Evolutionary conservation across 2,113 vertebrate species (phyloP).

Genomic region (Callipepla squamata): DNA sequence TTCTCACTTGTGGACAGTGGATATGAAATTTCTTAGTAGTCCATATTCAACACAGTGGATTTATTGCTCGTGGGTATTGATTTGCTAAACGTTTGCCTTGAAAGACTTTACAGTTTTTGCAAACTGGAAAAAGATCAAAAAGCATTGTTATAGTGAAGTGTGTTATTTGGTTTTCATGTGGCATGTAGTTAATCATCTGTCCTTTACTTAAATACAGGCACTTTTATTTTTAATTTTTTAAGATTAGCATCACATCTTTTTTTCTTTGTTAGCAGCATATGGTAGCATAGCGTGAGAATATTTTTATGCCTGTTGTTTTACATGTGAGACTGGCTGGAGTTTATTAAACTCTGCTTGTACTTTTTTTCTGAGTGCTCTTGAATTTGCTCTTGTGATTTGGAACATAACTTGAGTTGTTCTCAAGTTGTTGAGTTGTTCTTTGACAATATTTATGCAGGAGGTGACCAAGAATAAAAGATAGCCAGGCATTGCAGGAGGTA

Average conservation of each 20-base stretch:
- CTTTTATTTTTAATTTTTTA: not conserved
- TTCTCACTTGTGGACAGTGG: not conserved
- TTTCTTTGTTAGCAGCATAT: not conserved
- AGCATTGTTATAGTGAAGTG: not conserved
- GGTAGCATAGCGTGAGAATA: not conserved
- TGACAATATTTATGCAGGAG: not conserved
- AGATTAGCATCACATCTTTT: not conserved
- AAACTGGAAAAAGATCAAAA: not conserved
- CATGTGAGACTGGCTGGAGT: not conserved
- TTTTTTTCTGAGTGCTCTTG: not conserved
- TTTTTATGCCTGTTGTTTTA: not conserved
- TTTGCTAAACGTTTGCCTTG: not conserved
- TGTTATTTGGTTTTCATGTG: not conserved
- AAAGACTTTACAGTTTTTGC: not conserved
- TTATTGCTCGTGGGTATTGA: not conserved
- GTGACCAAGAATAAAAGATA: not conserved
- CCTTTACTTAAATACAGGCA: not conserved
- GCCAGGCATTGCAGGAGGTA: not conserved
- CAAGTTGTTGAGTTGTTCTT: not conserved
- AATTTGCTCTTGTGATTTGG: not conserved
- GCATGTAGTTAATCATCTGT: not conserved
- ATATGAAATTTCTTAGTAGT: not conserved
- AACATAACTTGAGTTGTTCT: not conserved
- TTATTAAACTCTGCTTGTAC: not conserved
- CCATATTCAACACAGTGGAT: not conserved